Percentiles rank a stretch among this genome's conserved stretches.
phyloP scores from a whole-genome alignment of 1,140 invertebrate species.

The Trypoxylus dichotomus region DNA sequence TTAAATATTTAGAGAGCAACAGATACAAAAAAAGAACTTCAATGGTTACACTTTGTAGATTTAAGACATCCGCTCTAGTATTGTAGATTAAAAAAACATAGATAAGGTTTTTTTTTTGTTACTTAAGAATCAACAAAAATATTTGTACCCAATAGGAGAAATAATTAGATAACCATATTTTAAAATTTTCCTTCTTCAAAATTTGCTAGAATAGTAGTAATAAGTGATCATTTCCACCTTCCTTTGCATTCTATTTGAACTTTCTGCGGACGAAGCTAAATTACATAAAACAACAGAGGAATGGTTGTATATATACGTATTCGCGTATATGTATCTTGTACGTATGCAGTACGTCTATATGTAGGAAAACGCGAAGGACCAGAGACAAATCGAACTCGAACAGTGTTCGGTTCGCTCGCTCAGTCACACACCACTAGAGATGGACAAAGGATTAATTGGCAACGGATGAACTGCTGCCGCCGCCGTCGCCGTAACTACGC shows the following conservation, averaged over 20 bases:
- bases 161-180: too few relatives aligned
- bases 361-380: constrained; percentile 1
- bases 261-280: background rate
- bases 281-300: constrained; percentile 2
- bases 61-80: too few relatives aligned
- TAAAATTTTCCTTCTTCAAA: too few relatives aligned
- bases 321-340: background rate
- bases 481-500: background rate
- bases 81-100: too few relatives aligned
- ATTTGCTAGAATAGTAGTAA: too few relatives aligned
- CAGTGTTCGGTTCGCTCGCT: background rate
- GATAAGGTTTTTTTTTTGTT: too few relatives aligned
- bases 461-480: background rate
- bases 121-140: too few relatives aligned
- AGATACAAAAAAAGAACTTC: too few relatives aligned
- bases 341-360: background rate
- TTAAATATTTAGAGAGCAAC: too few relatives aligned
- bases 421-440: constrained; percentile 12
- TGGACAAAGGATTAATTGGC: constrained; percentile 19
- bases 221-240: background rate
- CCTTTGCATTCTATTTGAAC: background rate
- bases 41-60: too few relatives aligned
- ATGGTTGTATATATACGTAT: background rate
- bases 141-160: too few relatives aligned
- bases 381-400: constrained; percentile 4